A percentile compares a stretch with the other conserved stretches of the same genome.
phyloP scores from a whole-genome alignment of 2,797 vertebrate species.

The Eulemur mongoz region DNA sequence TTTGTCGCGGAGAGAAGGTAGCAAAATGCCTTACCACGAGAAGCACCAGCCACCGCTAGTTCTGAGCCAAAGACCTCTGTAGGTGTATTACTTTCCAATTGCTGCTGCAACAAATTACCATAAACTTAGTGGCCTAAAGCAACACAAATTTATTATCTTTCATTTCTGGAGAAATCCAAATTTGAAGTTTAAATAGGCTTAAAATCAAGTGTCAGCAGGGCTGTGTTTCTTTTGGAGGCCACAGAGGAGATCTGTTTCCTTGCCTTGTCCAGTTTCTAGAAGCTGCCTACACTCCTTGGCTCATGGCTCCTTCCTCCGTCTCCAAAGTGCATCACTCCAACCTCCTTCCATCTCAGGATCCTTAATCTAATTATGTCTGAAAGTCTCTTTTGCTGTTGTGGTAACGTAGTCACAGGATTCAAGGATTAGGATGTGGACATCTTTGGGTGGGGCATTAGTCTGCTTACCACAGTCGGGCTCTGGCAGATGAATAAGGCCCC shows the following conservation, averaged over 20 bases:
- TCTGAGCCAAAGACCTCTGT: background rate
- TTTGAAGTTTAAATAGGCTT: background rate
- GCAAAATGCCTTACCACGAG: background rate
- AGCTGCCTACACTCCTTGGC: background rate
- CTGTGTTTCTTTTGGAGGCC: background rate
- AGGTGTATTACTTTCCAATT: background rate
- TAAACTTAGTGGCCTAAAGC: background rate
- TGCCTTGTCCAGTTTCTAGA: background rate
- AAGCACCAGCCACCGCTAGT: background rate
- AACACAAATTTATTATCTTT: background rate
- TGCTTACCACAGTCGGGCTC: background rate
- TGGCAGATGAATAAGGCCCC: background rate
- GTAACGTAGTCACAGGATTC: background rate
- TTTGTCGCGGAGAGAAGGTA: background rate
- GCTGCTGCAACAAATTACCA: background rate
- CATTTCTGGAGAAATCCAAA: background rate
- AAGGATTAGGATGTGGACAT: background rate
- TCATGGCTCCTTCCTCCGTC: accelerated
- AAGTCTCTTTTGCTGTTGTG: background rate
- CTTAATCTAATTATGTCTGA: background rate
- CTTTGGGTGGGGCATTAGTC: background rate
- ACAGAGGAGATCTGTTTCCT: background rate
- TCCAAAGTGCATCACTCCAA: background rate
- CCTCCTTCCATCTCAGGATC: background rate
- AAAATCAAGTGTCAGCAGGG: background rate